Conservation (phyloP, 2,888 invertebrate genomes). For the Branchipolynoe longqiensis region DNA sequence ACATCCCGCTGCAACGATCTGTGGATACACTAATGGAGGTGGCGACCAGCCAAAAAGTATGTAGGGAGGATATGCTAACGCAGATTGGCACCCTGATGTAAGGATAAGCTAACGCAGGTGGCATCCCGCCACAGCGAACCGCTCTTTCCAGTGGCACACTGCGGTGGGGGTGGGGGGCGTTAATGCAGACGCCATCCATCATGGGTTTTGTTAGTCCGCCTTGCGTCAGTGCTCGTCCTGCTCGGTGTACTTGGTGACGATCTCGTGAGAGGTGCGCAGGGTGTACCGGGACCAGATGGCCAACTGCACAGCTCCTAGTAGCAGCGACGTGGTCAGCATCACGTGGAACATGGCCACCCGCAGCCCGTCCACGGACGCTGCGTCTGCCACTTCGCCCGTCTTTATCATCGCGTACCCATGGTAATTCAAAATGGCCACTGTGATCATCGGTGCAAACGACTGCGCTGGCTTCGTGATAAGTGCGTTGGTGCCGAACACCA, state of each 20-base stretch:
- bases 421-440: constrained; percentile 75
- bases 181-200: no score
- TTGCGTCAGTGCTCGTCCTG: background rate
- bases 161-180: no score
- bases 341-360: constrained; percentile 73
- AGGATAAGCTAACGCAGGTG: no score
- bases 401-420: constrained; percentile 73
- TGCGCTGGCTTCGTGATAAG: constrained; percentile 79
- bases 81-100: no score
- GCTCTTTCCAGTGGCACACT: no score
- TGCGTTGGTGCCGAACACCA: constrained; percentile 80
- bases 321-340: constrained; percentile 71
- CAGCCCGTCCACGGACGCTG: constrained; percentile 58
- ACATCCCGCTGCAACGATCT: no score
- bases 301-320: constrained; percentile 72
- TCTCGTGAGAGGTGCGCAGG: constrained; percentile 66
- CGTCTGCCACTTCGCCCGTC: background rate
- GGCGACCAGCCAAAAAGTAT: no score
- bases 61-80: no score
- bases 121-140: no score
- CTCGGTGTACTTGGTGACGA: constrained; percentile 51
- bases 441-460: constrained; percentile 79
- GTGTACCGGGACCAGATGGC: constrained; percentile 74
- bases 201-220: no score
- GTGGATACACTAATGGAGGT: no score